Conservation (phyloP, 1,140 invertebrate species). For the Battus philenor region DNA sequence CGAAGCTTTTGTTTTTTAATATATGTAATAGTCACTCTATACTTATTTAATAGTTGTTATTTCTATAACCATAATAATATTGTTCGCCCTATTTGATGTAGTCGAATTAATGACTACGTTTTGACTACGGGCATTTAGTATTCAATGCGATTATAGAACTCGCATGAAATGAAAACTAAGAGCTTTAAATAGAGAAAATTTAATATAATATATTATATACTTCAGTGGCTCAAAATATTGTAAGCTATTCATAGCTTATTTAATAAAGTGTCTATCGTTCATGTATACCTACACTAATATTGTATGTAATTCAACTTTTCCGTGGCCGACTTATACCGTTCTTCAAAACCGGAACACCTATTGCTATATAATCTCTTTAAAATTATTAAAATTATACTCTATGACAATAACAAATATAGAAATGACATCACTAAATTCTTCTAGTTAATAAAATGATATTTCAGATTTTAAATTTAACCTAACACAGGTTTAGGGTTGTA, state of each 20-base stretch:
- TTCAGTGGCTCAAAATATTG: constrained; percentile 70
- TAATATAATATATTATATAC: constrained; percentile 70
- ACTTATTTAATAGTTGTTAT: constrained; percentile 57
- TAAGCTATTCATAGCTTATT: constrained; percentile 70
- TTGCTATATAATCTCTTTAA: constrained; percentile 19
- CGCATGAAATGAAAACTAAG: constrained; percentile 71
- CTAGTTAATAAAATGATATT: constrained; percentile 29
- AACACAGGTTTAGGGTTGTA: constrained; percentile 9
- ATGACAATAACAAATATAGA: constrained; percentile 56
- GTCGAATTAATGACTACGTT: constrained; percentile 24
- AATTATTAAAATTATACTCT: constrained; percentile 36
- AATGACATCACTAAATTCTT: constrained; percentile 32
- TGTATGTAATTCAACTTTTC: constrained; percentile 31
- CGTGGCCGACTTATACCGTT: constrained; percentile 41
- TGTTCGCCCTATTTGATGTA: constrained; percentile 29
- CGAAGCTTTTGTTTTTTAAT: constrained; percentile 59
- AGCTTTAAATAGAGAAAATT: constrained; percentile 75
- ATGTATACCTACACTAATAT: constrained; percentile 46
- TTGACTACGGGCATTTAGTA: constrained; percentile 47
- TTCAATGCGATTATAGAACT: constrained; percentile 58
- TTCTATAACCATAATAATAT: constrained; percentile 43
- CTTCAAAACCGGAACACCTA: constrained; percentile 46
- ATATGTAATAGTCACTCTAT: constrained; percentile 56
- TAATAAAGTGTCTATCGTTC: constrained; percentile 45
- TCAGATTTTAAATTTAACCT: constrained; percentile 26